phyloP scores from a whole-genome alignment of 2,797 vertebrate genomes.

The Pangasius mekongensis region DNA sequence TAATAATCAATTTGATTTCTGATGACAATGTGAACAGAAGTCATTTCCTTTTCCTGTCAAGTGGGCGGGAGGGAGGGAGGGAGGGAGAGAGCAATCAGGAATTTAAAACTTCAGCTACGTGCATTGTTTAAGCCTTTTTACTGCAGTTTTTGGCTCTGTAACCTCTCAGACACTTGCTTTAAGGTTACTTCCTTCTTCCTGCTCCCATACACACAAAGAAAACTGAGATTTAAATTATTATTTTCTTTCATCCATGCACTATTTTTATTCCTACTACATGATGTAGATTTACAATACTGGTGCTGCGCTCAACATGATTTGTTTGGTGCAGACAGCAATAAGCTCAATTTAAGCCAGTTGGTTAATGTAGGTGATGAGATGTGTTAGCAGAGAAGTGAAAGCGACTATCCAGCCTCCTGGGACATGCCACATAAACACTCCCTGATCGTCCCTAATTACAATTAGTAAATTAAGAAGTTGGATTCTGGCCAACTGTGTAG shows the following conservation, averaged over 20 bases:
- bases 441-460: slow-evolving; percentile 72
- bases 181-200: neutral
- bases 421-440: slow-evolving; percentile 43
- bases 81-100: neutral
- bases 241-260: neutral
- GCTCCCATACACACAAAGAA: neutral
- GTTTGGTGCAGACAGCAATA: neutral
- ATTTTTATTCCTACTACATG: neutral
- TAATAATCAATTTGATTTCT: slow-evolving; percentile 63
- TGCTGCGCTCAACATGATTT: neutral
- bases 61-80: slow-evolving; percentile 17
- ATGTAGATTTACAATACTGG: neutral
- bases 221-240: neutral
- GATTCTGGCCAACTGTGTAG: slow-evolving; percentile 73
- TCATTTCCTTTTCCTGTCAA: slow-evolving; percentile 54
- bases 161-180: neutral
- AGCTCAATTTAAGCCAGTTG: neutral
- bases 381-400: slow-evolving; percentile 20
- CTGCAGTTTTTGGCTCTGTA: neutral
- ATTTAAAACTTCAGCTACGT: neutral
- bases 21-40: slow-evolving; percentile 25
- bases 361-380: slow-evolving; percentile 26
- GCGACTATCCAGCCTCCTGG: slow-evolving; percentile 42
- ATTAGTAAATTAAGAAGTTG: slow-evolving; percentile 79
- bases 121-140: slow-evolving; percentile 29